Evolutionary conservation across 2,888 invertebrate genomes (phyloP), one percentile per base, ranked within the genome.

Genomic region (Apotomis turbidana): DNA sequence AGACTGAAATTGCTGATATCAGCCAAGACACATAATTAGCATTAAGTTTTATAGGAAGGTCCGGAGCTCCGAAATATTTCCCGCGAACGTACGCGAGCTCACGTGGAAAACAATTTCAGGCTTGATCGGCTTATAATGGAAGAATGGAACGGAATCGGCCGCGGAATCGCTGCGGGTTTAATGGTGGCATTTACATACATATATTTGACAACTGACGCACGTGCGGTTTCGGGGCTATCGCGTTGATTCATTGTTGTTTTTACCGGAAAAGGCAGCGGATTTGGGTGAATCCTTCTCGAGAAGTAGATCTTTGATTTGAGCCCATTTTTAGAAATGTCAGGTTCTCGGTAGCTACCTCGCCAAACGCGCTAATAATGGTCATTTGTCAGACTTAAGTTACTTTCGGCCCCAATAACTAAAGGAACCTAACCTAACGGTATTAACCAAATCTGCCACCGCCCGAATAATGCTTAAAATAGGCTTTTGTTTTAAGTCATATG

Each of bases 61-160:
- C 44, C 54, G 4, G 54, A 60, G 36, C 13, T 27, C 36, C 49
- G 64, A 54, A 36, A 70, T 67, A 49, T 67, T 61, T 71, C 61
- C 13, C 41, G 41, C 54, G 49, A 67, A 49, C 61, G 67, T 69
- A 60, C 27, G 44, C 15, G 49, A 49, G 41, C 67, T 62, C 62
- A 68, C 67, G 67, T 68, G 67, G 62, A 71, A 71, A 71, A 71
- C 67, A 68, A 71, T 71, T 71, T 71, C 71, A 71, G 57, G 71
- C 62, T 62, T 62, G 71, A 71, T 71, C 71, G 67, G 67, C 51
- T 58, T 68, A 71, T 71, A 71, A 71, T 62, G 71, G 71, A 41
- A 60, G 15, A 71, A 68, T 62, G 71, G 71, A 41, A 60, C 15
- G 51, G 51, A 36, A 57, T 68, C 55, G 71, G 10, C 51, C 55